These are phyloP conservation scores for Melanotaenia maccullochi DNA, from an alignment of 2,797 vertebrate species.

Conservation along the genomic window DNA sequence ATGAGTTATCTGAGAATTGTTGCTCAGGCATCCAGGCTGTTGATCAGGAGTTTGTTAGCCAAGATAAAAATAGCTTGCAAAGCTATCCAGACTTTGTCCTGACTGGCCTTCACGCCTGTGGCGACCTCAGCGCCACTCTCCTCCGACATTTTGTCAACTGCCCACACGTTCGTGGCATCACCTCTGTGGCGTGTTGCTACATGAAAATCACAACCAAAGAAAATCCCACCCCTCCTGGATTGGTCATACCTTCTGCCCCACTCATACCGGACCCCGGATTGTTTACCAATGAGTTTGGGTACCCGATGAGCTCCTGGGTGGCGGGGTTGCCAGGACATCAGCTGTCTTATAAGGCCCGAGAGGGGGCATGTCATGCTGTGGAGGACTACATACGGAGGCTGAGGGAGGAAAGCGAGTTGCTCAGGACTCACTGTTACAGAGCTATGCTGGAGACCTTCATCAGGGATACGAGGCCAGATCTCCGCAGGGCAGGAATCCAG, in stretches of 20 bases:
- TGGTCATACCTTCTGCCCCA: constrained; percentile 37
- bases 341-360: constrained; percentile 91
- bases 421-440: constrained; percentile 89
- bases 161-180: constrained; percentile 84
- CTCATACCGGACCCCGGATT: not conserved
- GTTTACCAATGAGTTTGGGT: constrained; percentile 70
- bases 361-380: constrained; percentile 91
- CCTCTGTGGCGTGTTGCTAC: constrained; percentile 93
- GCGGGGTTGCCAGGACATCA: constrained; percentile 79
- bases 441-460: constrained; percentile 89
- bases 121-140: constrained; percentile 91
- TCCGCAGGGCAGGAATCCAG: constrained; percentile 87
- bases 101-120: constrained; percentile 92
- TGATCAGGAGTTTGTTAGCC: not conserved
- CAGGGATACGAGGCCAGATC: constrained; percentile 73
- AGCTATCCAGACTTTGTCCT: constrained; percentile 76
- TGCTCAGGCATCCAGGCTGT: not conserved
- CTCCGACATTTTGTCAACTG: constrained; percentile 88
- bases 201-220: constrained; percentile 91
- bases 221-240: constrained; percentile 71
- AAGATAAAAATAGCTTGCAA: not conserved
- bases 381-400: constrained; percentile 88
- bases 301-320: constrained; percentile 91
- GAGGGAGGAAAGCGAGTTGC: constrained; percentile 58
- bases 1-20: not conserved